Evolutionary conservation across 2,797 vertebrate genomes (phyloP).

Genomic region (Coranthus polyacanthus): DNA sequence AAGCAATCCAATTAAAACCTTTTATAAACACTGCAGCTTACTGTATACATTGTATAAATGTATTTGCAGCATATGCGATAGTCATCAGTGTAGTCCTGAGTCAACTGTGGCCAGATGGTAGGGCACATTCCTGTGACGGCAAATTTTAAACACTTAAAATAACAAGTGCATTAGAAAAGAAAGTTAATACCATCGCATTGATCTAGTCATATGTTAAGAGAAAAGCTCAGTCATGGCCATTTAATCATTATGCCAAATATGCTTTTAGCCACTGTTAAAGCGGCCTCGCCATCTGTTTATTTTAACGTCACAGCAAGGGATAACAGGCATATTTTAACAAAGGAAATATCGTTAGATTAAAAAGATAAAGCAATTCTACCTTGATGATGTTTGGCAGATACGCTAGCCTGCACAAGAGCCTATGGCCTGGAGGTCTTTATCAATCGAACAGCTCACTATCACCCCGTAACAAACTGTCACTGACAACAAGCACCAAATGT

Average conservation of each 20-base stretch:
- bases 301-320: slow-evolving; percentile 26
- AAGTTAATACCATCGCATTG: slow-evolving; percentile 34
- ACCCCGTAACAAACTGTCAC: no score
- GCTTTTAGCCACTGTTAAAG: slow-evolving; percentile 81
- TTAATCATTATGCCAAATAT: slow-evolving; percentile 85
- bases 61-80: slow-evolving; percentile 81
- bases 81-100: slow-evolving; percentile 80
- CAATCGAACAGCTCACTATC: no score
- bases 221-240: slow-evolving; percentile 42
- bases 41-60: slow-evolving; percentile 74
- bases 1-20: slow-evolving; percentile 80
- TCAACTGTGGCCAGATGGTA: slow-evolving; percentile 81
- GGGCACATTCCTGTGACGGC: slow-evolving; percentile 65
- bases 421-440: no score
- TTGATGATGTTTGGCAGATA: no score
- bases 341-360: slow-evolving; percentile 34
- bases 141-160: slow-evolving; percentile 61
- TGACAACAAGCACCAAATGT: no score
- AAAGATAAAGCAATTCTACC: slow-evolving; percentile 36
- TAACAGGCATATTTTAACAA: slow-evolving; percentile 38
- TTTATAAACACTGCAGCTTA: slow-evolving; percentile 78
- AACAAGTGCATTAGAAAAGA: slow-evolving; percentile 52
- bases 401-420: no score
- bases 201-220: slow-evolving; percentile 35
- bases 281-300: slow-evolving; percentile 29